Evolutionary conservation across 2,113 vertebrate species (phyloP), one percentile per base, ranked within the genome.

Genomic region (Pavo muticus): DNA sequence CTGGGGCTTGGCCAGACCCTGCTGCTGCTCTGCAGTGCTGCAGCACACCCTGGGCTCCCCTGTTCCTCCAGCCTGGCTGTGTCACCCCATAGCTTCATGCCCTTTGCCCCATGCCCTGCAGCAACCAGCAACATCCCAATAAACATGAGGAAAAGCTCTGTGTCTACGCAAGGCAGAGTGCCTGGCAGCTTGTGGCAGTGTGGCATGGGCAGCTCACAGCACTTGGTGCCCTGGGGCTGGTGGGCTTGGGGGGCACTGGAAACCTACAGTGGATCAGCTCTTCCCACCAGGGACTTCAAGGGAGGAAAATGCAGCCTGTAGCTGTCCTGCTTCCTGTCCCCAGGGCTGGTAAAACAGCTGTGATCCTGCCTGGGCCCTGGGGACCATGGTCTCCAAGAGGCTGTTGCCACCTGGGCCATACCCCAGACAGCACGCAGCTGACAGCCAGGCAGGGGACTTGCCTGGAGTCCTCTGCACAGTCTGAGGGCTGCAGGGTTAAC

Each of bases 331-430:
- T 63, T 40, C 35, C 23, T 14, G 21, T 24, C 9, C 12, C 47
- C 23, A 37, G 59, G 8, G 37, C 47, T 32, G 27, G 6, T 3
- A 23, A 32, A 91, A 69, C 9, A 4, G 4, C 23, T 0, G 0
- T 47, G 82, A 5, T 9, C 9, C 37, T 30, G 16, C 20, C 59
- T 25, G 25, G 52, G 72, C 35, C 29, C 45, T 32, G 45, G 1
- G 1, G 44, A 24, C 19, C 0, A 0, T 0, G 0, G 54, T 76
- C 7, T 7, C 23, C 6, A 1, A 30, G 27, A 13, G 11, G 35
- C 47, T 69, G 68, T 42, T 83, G 64, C 37, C 24, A 37, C 35
- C n/a, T 1, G 9, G 3, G 4, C 23, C 4, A 5, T n/a, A 14
- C 27, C 45, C n/a, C 32, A 24, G 10, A n/a, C 39, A 24, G 10